Evolutionary conservation across 2,888 invertebrate species (phyloP), one percentile per base, ranked within the genome.

Genomic region (Rutpela maculata): DNA sequence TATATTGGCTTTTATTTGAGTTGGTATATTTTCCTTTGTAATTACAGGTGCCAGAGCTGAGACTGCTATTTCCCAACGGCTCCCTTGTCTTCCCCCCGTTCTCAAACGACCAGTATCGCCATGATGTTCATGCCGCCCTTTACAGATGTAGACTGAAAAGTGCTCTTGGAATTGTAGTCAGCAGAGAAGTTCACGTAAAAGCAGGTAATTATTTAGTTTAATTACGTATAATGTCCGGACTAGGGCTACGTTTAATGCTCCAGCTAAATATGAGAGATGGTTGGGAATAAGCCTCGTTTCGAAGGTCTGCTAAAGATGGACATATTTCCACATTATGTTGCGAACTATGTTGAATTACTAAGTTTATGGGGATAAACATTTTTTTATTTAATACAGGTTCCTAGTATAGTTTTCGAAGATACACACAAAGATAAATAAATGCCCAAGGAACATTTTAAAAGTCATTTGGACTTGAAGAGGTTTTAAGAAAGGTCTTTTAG

Each of bases 1-100:
- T 57, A 19, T 59, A 59, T 59, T 59, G 59, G 59, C 59, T 59
- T 59, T 59, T 59, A 59, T 59, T 22, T 22, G 59, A 19, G 15
- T 59, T 22, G 59, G 59, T 59, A 19, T 22, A 59, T 59, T 59
- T 59, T 59, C 22, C 22, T 10, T 67, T 67, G 38, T 77, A n/a
- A 77, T 88, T 87, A 78, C 91, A 93, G 84, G 91, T 94, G 81
- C 92, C 94, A 77, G 95, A 95, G 83, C 92, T 96, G 83, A 93
- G 96, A 67, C 92, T 94, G 88, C 92, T 95, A 85, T 93, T 95
- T 85, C 91, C 93, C 80, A 97, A 98, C 90, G 97, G 97, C 82
- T 96, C 97, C 72, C 92, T 98, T 88, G 94, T 95, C 89, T 95
- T 98, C 89, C 93, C 94, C 80, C 95, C 97, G 4, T 98, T 98